Base-by-base conservation (phyloP, 2,888 invertebrate genomes). In the Epistrophe grossulariae region DNA sequence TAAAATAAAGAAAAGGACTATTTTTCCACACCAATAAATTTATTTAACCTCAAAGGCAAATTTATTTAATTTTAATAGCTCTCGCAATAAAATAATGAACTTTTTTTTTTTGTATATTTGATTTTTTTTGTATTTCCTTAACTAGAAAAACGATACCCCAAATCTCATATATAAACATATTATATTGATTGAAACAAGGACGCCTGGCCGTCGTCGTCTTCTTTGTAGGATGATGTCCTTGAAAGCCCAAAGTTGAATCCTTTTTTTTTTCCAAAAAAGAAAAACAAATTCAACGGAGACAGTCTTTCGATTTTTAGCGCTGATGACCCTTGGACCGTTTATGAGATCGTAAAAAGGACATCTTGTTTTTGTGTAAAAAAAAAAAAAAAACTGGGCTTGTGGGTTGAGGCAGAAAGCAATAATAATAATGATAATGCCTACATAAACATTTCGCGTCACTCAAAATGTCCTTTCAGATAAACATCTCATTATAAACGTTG, bases 41-140 rank as follows among this genome's bases (percentile, higher is more conserved):
- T 72, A 3, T 15, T 15, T 64, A 59, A 76, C 87, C 76, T 40
- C 74, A 76, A 87, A 79, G 71, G 72, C 72, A 72, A 87, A 87
- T 87, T 52, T 79, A 87, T 87, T 87, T 87, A 82, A 82, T 76
- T 82, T 87, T 87, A 83, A 87, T 79, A 57, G 79, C 82, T 68
- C 76, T 68, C 76, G 1, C 55, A 72, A 83, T 83, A 87, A 87
- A 87, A 79, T 76, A 79, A 72, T 74, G 64, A 52, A 77, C 76
- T 40, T 11, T 24, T 24, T 24, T 24, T 24, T 11, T n/a, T n/a
- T n/a, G n/a, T n/a, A n/a, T n/a, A n/a, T n/a, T 52, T 31, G 76
- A 45, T 62, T 15, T 38, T 17, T 50, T 50, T 38, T 50, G n/a
- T n/a, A n/a, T 48, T 28, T n/a, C 40, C 10, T 70, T 13, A 50